Base-by-base conservation (phyloP, 53 echinoderm and acorn worm species). In the Luidia sarsii region DNA sequence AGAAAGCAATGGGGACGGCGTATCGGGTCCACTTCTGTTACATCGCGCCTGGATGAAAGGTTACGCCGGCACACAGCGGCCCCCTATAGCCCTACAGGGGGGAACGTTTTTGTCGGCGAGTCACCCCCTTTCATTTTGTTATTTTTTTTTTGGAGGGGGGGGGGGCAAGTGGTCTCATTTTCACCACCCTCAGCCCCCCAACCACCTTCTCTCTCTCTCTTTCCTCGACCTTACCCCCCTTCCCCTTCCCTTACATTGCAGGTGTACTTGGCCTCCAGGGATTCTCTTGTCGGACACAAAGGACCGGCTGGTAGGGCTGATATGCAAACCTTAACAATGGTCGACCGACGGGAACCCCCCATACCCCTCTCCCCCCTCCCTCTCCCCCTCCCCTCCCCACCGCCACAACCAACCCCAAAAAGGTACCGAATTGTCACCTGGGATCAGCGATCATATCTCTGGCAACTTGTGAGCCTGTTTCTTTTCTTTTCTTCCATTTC, bases 381-480 rank as follows among this genome's bases (percentile, higher is more conserved):
- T n/a, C n/a, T n/a, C n/a, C n/a, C n/a, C n/a, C n/a, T n/a, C n/a
- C n/a, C n/a, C n/a, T n/a, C n/a, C n/a, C n/a, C n/a, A n/a, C n/a
- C n/a, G n/a, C n/a, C n/a, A n/a, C n/a, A n/a, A n/a, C n/a, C n/a
- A n/a, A n/a, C n/a, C n/a, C n/a, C n/a, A n/a, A n/a, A n/a, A n/a
- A n/a, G n/a, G n/a, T n/a, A n/a, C n/a, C n/a, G n/a, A 72, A 72
- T 72, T 72, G 72, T 72, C 56, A 72, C 38, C n/a, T 72, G 72
- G 72, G 56, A 72, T 72, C 56, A 56, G 38, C 28, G 72, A 72
- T 72, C 72, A 37, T 72, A 72, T 72, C 72, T 39, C 50, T 57
- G 50, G 55, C 50, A 39, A 55, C 39, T 22, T 54, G 39, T 72
- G 72, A 72, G 56, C 32, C 29, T 70, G 53, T 13, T 38, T 35